phyloP scores from a whole-genome alignment of 2,888 invertebrate genomes.

The Brachyptera risi region DNA sequence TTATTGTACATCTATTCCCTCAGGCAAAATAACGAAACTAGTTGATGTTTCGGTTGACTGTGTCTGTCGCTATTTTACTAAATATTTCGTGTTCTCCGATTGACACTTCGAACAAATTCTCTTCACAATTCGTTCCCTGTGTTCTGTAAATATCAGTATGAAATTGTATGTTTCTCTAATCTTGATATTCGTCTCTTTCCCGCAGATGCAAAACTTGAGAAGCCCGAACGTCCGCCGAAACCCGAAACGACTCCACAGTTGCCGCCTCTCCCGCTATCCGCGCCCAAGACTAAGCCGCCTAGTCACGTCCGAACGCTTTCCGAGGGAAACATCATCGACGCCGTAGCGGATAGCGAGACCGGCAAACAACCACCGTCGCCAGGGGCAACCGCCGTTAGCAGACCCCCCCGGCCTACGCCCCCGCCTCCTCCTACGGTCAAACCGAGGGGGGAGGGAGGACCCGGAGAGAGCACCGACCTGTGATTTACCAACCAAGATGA shows the following conservation, averaged over 20 bases:
- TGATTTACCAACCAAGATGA: too few species aligned
- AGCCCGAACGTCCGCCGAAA: conserved; percentile 47
- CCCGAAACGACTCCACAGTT: too few species aligned
- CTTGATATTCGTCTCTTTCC: neutral
- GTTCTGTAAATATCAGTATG: neutral
- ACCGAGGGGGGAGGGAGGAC: conserved; percentile 36
- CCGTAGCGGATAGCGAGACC: conserved; percentile 43
- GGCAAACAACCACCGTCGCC: too few species aligned
- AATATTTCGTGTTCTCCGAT: too few species aligned
- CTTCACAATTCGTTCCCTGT: neutral
- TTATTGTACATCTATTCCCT: too few species aligned
- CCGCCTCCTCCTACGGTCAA: conserved; percentile 42
- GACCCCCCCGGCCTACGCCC: conserved; percentile 43
- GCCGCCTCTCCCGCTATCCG: too few species aligned
- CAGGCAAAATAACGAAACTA: too few species aligned
- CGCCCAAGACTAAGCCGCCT: conserved; percentile 36
- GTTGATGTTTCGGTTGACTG: too few species aligned
- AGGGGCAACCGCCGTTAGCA: conserved; percentile 37
- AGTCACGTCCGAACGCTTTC: conserved; percentile 53
- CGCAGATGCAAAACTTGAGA: conserved; percentile 27
- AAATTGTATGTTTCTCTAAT: neutral
- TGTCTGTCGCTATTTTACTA: too few species aligned
- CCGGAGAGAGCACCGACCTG: conserved; percentile 43
- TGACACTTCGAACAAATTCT: too few species aligned
- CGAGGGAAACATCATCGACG: conserved; percentile 58